Evolutionary conservation across 2,888 invertebrate species (phyloP).

Genomic region (Plutella xylostella): DNA sequence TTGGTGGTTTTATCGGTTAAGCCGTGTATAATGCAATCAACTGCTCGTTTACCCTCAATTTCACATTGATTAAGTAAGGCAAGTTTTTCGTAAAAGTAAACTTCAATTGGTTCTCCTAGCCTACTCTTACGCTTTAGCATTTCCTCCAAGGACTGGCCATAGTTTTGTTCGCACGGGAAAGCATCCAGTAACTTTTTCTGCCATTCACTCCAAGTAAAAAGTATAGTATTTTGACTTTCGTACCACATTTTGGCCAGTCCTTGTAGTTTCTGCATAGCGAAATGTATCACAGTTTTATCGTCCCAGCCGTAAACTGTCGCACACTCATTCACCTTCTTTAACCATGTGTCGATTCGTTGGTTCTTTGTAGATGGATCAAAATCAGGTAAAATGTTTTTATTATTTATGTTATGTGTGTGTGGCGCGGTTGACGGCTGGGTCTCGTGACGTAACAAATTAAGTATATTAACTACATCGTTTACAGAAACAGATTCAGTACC

Average conservation of each 20-base stretch:
- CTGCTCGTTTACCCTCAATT: slow-evolving; percentile 14
- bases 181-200: slow-evolving; percentile 17
- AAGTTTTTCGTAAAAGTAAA: slow-evolving; percentile 16
- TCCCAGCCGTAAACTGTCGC: slow-evolving; percentile 18
- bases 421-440: slow-evolving; percentile 7
- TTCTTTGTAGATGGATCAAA: slow-evolving; percentile 7
- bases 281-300: slow-evolving; percentile 13
- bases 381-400: slow-evolving; percentile 8
- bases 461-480: slow-evolving; percentile 9
- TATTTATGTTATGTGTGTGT: neutral
- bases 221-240: slow-evolving; percentile 13
- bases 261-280: slow-evolving; percentile 21
- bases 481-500: slow-evolving; percentile 10
- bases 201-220: slow-evolving; percentile 18
- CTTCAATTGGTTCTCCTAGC: slow-evolving; percentile 11
- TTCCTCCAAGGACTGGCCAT: slow-evolving; percentile 14
- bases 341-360: slow-evolving; percentile 6
- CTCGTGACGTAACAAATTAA: slow-evolving; percentile 8
- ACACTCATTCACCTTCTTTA: slow-evolving; percentile 14
- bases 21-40: slow-evolving; percentile 17
- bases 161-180: slow-evolving; percentile 18
- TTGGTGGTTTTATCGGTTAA: slow-evolving; percentile 13
- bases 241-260: slow-evolving; percentile 21
- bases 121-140: slow-evolving; percentile 15
- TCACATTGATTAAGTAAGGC: slow-evolving; percentile 14